Conservation (phyloP, 2,113 vertebrate species). For the Ochotona princeps region DNA sequence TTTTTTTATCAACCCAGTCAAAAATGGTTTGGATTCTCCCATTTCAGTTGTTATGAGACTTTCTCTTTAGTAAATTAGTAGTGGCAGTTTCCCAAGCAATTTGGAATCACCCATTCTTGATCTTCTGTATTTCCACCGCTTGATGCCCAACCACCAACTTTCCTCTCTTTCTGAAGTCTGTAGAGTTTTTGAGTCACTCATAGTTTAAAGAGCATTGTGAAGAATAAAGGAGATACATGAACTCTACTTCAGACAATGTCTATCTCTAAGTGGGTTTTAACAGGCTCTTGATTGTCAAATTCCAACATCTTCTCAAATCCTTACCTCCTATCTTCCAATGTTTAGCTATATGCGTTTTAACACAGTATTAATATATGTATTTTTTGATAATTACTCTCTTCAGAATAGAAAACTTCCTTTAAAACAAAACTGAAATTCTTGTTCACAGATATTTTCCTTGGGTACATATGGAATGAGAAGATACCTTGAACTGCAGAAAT, state of each 20-base stretch:
- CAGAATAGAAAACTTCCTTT: constrained; percentile 4
- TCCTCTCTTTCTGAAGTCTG: background rate
- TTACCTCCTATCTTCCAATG: background rate
- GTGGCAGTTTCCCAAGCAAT: background rate
- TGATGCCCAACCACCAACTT: background rate
- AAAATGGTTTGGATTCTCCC: background rate
- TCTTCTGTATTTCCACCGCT: background rate
- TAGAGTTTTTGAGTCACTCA: background rate
- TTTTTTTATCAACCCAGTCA: background rate
- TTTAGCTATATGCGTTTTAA: background rate
- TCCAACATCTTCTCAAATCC: background rate
- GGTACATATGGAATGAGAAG: background rate
- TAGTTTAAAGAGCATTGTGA: background rate
- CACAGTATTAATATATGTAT: background rate
- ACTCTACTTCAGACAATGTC: background rate
- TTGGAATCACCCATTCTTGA: background rate
- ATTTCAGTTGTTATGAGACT: background rate
- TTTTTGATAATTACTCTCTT: background rate
- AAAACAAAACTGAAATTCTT: background rate
- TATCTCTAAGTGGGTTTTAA: background rate
- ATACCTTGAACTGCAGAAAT: background rate
- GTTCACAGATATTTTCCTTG: background rate
- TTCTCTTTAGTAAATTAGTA: constrained; percentile 14
- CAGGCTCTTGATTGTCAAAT: background rate
- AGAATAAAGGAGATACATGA: background rate